Percentiles rank a stretch among this genome's conserved stretches.
Evolutionary conservation across 1,140 invertebrate genomes (phyloP).

Genomic region (Ctenoplectra terminalis): DNA sequence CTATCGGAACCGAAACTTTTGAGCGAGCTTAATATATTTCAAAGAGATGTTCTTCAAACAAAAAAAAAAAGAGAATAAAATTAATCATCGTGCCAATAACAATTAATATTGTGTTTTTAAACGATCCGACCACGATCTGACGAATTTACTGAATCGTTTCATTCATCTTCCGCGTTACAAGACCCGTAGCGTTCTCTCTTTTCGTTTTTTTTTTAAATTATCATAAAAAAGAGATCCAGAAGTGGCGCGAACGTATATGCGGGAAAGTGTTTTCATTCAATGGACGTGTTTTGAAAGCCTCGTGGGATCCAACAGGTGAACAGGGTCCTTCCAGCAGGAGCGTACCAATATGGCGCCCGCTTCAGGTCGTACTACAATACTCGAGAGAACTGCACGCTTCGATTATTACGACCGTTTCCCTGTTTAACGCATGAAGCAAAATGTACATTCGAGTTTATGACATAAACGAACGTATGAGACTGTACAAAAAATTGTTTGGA

Average conservation of each 20-base stretch:
- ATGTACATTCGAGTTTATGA: too few species aligned
- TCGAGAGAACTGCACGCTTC: conserved; percentile 6
- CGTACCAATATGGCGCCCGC: conserved; percentile 18
- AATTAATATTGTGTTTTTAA: not conserved
- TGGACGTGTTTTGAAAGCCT: conserved; percentile 35
- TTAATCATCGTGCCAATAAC: too few species aligned
- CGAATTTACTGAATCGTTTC: not conserved
- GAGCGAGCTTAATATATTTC: too few species aligned
- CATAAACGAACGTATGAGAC: too few species aligned
- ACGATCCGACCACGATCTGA: not conserved
- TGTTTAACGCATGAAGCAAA: too few species aligned
- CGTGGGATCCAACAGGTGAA: conserved; percentile 56
- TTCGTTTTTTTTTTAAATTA: not conserved
- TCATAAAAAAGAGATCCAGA: conserved; percentile 9
- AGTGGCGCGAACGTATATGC: not conserved
- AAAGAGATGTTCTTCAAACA: not conserved
- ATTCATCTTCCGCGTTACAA: not conserved
- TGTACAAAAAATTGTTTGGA: too few species aligned
- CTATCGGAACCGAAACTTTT: too few species aligned
- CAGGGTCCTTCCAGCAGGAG: conserved; percentile 39
- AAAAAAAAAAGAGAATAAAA: too few species aligned
- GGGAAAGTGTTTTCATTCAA: conserved; percentile 48
- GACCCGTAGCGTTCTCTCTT: not conserved
- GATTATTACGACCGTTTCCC: not conserved
- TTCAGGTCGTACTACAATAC: conserved; percentile 13